These are phyloP conservation scores for Melanerpes aurifrons DNA, from an alignment of 2,113 vertebrate genomes.

Conservation along the genomic window DNA sequence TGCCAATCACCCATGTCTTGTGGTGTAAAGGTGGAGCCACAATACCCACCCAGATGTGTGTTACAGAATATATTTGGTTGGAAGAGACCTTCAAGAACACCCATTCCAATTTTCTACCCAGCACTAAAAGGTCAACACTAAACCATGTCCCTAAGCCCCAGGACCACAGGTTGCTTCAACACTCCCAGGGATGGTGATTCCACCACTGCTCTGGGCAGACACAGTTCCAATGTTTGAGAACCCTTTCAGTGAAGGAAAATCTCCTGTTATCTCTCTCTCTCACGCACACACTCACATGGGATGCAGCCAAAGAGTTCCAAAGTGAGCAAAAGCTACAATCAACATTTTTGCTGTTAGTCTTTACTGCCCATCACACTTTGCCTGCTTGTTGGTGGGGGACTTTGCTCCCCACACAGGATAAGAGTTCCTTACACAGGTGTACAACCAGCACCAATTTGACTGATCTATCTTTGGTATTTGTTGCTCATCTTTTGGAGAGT, in stretches of 20 bases:
- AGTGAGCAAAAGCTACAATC: neutral
- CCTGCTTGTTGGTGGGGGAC: neutral
- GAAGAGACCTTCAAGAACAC: too few relatives aligned
- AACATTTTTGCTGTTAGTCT: neutral
- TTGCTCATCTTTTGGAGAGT: neutral
- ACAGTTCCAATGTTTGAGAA: too few relatives aligned
- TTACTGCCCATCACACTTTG: neutral
- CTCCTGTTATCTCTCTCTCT: neutral
- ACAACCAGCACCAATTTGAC: neutral
- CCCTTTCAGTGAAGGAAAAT: too few relatives aligned
- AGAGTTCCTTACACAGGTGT: neutral
- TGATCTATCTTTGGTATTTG: neutral
- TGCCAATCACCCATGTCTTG: rapidly evolving
- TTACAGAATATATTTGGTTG: too few relatives aligned
- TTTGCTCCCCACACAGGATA: neutral
- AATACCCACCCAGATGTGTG: neutral
- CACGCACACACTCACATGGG: too few relatives aligned
- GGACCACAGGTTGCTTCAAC: too few relatives aligned
- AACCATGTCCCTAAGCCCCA: too few relatives aligned
- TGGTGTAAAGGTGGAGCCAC: rapidly evolving
- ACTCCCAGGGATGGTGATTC: too few relatives aligned
- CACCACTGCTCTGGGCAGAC: too few relatives aligned
- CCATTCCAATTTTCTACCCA: too few relatives aligned
- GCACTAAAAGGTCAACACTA: too few relatives aligned
- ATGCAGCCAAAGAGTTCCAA: neutral